phyloP scores from a whole-genome alignment of 2,888 invertebrate species.

The Idaea biselata region DNA sequence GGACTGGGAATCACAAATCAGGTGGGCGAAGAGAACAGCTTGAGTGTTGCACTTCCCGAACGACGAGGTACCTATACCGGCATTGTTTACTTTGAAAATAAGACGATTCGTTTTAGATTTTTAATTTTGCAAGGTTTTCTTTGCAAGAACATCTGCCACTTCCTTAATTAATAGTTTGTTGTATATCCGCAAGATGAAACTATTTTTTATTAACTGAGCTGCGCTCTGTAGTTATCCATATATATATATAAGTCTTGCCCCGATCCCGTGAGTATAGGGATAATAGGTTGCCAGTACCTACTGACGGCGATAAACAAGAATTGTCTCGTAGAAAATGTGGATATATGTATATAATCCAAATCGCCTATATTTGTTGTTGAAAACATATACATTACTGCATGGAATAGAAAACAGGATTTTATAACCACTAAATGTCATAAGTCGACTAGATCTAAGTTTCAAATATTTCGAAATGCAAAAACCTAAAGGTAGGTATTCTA shows the following conservation, averaged over 20 bases:
- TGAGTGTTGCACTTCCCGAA: conserved; percentile 35
- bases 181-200: not conserved
- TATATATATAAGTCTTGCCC: too few relatives aligned
- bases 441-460: not conserved
- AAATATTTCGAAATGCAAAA: not conserved
- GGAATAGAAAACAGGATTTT: not conserved
- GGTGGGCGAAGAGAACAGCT: conserved; percentile 49
- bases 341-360: not conserved
- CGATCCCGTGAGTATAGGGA: too few relatives aligned
- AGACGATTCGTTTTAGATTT: not conserved
- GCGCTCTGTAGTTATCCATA: too few relatives aligned
- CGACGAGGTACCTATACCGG: conserved; percentile 7
- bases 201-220: not conserved
- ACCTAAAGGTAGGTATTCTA: not conserved
- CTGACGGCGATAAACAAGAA: too few relatives aligned
- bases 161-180: not conserved
- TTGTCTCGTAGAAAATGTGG: not conserved
- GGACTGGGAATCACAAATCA: conserved; percentile 60
- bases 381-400: not conserved
- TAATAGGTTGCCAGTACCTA: too few relatives aligned
- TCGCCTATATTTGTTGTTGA: not conserved
- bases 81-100: conserved; percentile 1
- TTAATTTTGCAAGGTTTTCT: not conserved
- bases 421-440: not conserved
- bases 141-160: not conserved